Conservation (phyloP, 2,797 vertebrate genomes). For the Leptodactylus fallax region DNA sequence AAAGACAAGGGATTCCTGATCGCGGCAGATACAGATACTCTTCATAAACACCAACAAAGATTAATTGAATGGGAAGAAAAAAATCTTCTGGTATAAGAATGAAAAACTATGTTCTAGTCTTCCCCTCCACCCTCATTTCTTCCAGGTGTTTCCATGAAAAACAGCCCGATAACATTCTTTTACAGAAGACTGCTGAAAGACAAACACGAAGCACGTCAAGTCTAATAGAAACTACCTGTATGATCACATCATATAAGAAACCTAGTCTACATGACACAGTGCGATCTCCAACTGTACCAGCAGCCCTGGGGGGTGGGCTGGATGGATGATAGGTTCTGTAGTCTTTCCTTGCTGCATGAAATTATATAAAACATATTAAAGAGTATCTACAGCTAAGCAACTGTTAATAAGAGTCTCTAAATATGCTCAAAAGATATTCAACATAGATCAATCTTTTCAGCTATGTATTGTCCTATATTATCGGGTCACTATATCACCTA, state of each 20-base stretch:
- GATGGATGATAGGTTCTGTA: not conserved
- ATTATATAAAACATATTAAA: too few species aligned
- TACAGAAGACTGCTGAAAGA: slow-evolving; percentile 45
- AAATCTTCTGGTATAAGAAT: not conserved
- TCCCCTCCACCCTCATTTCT: not conserved
- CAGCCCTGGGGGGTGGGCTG: not conserved
- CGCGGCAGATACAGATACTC: not conserved
- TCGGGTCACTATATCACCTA: too few species aligned
- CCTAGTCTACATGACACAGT: not conserved
- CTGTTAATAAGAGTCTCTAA: too few species aligned
- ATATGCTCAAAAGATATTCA: too few species aligned
- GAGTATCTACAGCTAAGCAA: not conserved
- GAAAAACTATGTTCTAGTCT: slow-evolving; percentile 13
- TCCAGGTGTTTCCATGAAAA: slow-evolving; percentile 48
- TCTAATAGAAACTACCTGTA: not conserved
- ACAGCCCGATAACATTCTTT: slow-evolving; percentile 29
- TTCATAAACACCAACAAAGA: not conserved
- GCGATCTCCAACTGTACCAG: not conserved
- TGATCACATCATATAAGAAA: slow-evolving; percentile 5
- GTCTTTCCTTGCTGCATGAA: not conserved
- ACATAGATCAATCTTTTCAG: too few species aligned
- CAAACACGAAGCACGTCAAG: slow-evolving; percentile 3
- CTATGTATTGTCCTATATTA: too few species aligned
- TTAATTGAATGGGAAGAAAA: not conserved
- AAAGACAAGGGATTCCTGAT: not conserved